phyloP scores from a whole-genome alignment of 2,888 invertebrate species.

The Oscheius sp. region DNA sequence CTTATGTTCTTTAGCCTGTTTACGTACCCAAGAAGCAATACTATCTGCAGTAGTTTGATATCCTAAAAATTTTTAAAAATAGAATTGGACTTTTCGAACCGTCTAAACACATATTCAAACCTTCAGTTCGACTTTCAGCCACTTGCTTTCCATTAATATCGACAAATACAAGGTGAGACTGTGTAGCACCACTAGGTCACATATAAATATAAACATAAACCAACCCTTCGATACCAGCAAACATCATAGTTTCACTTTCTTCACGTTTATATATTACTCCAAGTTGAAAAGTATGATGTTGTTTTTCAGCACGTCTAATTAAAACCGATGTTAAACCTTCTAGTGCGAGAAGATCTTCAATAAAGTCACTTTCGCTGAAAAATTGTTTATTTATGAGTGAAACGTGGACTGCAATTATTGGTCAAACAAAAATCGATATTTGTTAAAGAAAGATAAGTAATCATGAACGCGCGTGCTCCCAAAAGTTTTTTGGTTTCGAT shows the following conservation, averaged over 20 bases:
- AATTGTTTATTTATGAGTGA: background rate
- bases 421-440: background rate
- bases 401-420: background rate
- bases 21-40: conserved; percentile 42
- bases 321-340: conserved; percentile 30
- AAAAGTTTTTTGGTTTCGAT: too few relatives aligned
- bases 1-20: conserved; percentile 22
- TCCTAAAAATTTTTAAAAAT: background rate
- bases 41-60: conserved; percentile 43
- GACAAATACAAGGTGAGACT: conserved; percentile 57
- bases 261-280: conserved; percentile 34
- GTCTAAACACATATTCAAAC: conserved; percentile 56
- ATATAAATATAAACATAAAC: background rate
- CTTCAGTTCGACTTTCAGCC: conserved; percentile 23
- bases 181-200: conserved; percentile 60
- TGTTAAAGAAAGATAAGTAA: background rate
- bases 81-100: conserved; percentile 32
- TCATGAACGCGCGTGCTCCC: background rate
- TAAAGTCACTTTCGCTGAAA: conserved; percentile 42
- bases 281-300: conserved; percentile 34
- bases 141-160: conserved; percentile 33
- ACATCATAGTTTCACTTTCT: conserved; percentile 30
- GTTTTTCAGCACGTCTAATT: conserved; percentile 38
- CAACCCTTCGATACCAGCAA: conserved; percentile 66
- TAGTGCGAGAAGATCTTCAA: conserved; percentile 29